These are phyloP conservation scores for Orycteropus afer DNA, from an alignment of 2,113 vertebrate species.

Conservation along the genomic window DNA sequence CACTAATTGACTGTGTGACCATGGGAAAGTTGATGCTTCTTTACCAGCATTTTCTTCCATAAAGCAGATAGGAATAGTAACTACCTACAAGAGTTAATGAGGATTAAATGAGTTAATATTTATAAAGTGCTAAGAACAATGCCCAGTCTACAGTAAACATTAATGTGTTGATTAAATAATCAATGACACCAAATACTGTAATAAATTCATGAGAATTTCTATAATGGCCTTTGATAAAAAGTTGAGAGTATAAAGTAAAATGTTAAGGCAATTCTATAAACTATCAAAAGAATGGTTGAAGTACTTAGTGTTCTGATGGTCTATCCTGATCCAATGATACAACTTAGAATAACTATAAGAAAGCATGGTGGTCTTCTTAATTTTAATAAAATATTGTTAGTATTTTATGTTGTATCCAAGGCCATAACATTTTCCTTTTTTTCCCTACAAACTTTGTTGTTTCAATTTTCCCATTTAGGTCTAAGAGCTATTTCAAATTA, in stretches of 20 bases:
- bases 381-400: not conserved
- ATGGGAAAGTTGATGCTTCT: too few relatives aligned
- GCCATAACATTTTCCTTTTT: not conserved
- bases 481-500: not conserved
- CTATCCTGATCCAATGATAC: not conserved
- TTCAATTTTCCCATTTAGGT: not conserved
- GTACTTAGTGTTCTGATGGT: not conserved
- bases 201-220: not conserved
- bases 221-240: constrained; percentile 15
- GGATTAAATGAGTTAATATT: too few relatives aligned
- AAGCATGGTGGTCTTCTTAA: not conserved
- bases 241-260: not conserved
- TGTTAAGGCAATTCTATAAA: not conserved
- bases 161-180: not conserved
- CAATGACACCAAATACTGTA: not conserved
- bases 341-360: not conserved
- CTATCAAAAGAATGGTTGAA: not conserved
- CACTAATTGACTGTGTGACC: too few relatives aligned
- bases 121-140: too few relatives aligned
- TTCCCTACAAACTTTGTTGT: not conserved
- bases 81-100: not conserved
- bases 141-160: not conserved
- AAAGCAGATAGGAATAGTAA: not conserved
- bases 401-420: not conserved
- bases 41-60: not conserved